Percentiles rank a stretch among this genome's conserved stretches.
Evolutionary conservation across 35 echinoderm and acorn worm species (phyloP).

Genomic region (Ptychodera flava): DNA sequence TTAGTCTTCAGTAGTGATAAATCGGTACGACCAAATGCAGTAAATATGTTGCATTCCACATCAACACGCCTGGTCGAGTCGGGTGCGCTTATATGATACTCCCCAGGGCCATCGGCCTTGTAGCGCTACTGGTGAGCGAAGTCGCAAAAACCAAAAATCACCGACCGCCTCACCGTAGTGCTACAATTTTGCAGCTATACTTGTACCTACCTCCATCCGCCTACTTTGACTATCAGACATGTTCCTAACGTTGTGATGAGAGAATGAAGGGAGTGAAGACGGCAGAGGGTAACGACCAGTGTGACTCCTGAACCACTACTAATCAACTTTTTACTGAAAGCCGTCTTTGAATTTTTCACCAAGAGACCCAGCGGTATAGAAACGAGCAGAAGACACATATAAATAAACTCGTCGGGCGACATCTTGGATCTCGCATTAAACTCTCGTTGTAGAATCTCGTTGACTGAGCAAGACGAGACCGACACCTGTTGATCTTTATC

Average conservation of each 20-base stretch:
- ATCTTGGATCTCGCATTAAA: background rate
- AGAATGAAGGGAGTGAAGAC: constrained; percentile 61
- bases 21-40: too few relatives aligned
- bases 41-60: too few relatives aligned
- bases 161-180: too few relatives aligned
- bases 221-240: constrained; percentile 51
- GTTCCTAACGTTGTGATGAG: constrained; percentile 47
- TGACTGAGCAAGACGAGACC: too few relatives aligned
- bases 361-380: constrained; percentile 64
- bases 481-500: background rate
- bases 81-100: too few relatives aligned
- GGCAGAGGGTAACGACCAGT: constrained; percentile 55
- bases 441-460: too few relatives aligned
- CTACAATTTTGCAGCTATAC: too few relatives aligned
- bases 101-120: too few relatives aligned
- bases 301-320: constrained; percentile 48
- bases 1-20: too few relatives aligned
- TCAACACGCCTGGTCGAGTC: too few relatives aligned
- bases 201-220: constrained; percentile 46
- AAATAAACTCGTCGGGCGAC: constrained; percentile 58
- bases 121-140: too few relatives aligned
- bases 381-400: constrained; percentile 69
- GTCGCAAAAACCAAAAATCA: too few relatives aligned
- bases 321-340: constrained; percentile 49
- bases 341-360: constrained; percentile 41